phyloP scores from a whole-genome alignment of 2,797 vertebrate species.

The Pampus argenteus region DNA sequence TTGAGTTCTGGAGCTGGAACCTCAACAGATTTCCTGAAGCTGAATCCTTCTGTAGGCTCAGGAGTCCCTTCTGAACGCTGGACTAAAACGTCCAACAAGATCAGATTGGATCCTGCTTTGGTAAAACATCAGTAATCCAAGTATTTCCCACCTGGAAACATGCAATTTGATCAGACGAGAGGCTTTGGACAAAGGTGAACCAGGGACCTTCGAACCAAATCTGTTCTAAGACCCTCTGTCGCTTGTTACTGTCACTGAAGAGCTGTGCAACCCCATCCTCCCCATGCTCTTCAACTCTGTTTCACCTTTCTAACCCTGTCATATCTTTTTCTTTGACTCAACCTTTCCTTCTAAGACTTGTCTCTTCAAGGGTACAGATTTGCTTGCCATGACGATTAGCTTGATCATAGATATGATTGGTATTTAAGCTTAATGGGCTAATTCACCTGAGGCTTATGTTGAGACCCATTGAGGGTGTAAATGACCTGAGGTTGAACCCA shows the following conservation, averaged over 20 bases:
- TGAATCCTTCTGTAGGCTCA: constrained; percentile 39
- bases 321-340: constrained; percentile 16
- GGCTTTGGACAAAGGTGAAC: constrained; percentile 29
- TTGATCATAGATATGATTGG: constrained; percentile 57
- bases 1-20: constrained; percentile 41
- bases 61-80: constrained; percentile 23
- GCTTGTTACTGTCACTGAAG: constrained; percentile 57
- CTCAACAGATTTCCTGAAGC: constrained; percentile 29
- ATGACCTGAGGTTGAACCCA: constrained; percentile 69
- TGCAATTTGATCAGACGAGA: constrained; percentile 16
- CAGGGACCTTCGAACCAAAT: constrained; percentile 54
- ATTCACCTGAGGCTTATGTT: constrained; percentile 61
- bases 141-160: constrained; percentile 37
- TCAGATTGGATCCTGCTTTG: constrained; percentile 38
- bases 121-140: no score
- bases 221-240: constrained; percentile 35
- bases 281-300: constrained; percentile 10
- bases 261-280: constrained; percentile 45
- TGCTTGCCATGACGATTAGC: constrained; percentile 59
- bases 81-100: constrained; percentile 36
- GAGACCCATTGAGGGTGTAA: constrained; percentile 47
- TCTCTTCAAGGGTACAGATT: constrained; percentile 60
- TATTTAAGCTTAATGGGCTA: constrained; percentile 65
- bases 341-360: constrained; percentile 19
- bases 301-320: constrained; percentile 18